Conservation (phyloP, 2,797 vertebrate species). For the Salmo trutta region DNA sequence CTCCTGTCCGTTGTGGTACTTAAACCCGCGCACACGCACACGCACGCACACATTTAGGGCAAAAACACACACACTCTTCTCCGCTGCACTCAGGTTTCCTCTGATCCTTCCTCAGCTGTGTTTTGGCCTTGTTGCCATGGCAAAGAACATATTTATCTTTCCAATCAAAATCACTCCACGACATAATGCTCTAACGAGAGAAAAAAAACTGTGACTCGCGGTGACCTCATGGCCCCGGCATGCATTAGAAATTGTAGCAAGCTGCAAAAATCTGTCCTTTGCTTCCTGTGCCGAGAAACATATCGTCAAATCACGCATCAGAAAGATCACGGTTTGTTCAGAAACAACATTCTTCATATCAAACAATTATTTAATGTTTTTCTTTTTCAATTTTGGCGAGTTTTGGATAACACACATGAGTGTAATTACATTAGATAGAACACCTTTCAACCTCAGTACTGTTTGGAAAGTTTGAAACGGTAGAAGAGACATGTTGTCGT, state of each 20-base stretch:
- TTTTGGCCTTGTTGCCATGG: constrained; percentile 67
- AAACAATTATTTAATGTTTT: not conserved
- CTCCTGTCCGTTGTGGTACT: too few relatives aligned
- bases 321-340: not conserved
- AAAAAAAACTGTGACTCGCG: constrained; percentile 32
- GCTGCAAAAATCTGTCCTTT: constrained; percentile 26
- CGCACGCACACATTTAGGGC: constrained; percentile 5
- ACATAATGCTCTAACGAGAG: constrained; percentile 52
- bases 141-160: constrained; percentile 58
- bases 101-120: constrained; percentile 48
- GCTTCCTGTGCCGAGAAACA: constrained; percentile 19
- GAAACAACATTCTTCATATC: not conserved
- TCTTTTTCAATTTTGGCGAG: not conserved
- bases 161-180: constrained; percentile 58
- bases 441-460: not conserved
- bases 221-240: constrained; percentile 58
- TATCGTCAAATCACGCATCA: constrained; percentile 13
- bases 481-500: not conserved
- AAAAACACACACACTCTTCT: constrained; percentile 11
- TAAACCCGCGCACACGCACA: constrained; percentile 4
- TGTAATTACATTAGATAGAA: too few relatives aligned
- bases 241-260: constrained; percentile 48
- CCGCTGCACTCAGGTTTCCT: constrained; percentile 38
- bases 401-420: not conserved
- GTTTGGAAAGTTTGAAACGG: not conserved